Conservation (phyloP, 2,797 vertebrate genomes). For the Acrossocheilus fasciatus region DNA sequence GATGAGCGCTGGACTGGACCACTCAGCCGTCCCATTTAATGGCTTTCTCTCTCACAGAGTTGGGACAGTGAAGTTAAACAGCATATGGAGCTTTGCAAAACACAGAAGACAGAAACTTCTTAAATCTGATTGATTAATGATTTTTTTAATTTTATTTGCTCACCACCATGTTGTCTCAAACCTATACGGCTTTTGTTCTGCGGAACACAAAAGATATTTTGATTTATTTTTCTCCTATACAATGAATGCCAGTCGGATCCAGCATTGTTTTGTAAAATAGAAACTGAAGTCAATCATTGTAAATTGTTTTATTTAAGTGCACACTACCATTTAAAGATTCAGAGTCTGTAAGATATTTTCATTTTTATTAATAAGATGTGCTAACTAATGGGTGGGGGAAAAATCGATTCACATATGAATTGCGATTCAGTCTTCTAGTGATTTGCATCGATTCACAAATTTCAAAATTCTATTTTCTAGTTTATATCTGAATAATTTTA, state of each 20-base stretch:
- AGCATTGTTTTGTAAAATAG: neutral
- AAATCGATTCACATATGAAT: too few relatives aligned
- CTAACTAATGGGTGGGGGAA: neutral
- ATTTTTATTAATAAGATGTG: neutral
- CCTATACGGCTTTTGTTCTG: neutral
- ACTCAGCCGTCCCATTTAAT: constrained; percentile 37
- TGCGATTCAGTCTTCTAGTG: too few relatives aligned
- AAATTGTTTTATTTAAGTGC: neutral
- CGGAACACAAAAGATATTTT: neutral
- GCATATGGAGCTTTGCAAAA: constrained; percentile 2
- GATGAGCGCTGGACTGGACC: constrained; percentile 44
- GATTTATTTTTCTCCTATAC: neutral
- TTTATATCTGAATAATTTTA: neutral
- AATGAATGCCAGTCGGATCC: neutral
- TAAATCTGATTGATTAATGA: neutral
- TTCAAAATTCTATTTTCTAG: neutral
- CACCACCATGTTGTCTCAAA: neutral
- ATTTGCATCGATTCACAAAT: too few relatives aligned
- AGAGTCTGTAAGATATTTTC: neutral
- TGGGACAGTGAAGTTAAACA: constrained; percentile 18
- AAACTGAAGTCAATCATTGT: neutral
- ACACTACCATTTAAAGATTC: neutral
- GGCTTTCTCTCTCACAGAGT: constrained; percentile 11
- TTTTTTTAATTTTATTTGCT: neutral
- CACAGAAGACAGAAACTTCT: neutral